phyloP scores from a whole-genome alignment of 2,797 vertebrate species.

The Labeo calbasu region DNA sequence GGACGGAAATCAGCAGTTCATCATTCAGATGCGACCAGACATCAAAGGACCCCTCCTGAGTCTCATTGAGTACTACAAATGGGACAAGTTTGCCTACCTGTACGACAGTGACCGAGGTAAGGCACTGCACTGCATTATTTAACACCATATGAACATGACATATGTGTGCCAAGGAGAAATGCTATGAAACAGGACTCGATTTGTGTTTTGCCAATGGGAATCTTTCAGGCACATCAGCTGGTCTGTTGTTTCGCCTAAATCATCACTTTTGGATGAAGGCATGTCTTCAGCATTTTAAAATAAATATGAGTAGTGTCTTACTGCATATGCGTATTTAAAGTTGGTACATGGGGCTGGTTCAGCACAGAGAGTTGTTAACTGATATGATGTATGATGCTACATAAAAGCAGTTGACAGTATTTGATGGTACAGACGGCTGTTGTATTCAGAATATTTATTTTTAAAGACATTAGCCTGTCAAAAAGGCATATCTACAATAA shows the following conservation, averaged over 20 bases:
- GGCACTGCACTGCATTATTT: constrained; percentile 51
- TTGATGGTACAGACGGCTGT: not conserved
- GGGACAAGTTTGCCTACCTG: constrained; percentile 98
- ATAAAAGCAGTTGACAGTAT: not conserved
- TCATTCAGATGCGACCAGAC: constrained; percentile 98
- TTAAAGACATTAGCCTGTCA: constrained; percentile 15
- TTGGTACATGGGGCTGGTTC: not conserved
- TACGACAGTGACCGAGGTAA: constrained; percentile 98
- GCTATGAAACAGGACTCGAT: not conserved
- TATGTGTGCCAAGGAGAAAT: not conserved
- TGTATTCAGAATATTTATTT: not conserved
- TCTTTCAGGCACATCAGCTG: constrained; percentile 1
- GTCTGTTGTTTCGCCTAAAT: constrained; percentile 8
- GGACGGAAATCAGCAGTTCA: constrained; percentile 95
- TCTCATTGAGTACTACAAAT: constrained; percentile 98
- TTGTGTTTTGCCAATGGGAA: not conserved
- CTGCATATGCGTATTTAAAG: not conserved
- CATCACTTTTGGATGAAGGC: not conserved
- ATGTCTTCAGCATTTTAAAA: not conserved
- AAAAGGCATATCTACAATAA: constrained; percentile 12
- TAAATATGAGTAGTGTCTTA: not conserved
- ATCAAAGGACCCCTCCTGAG: constrained; percentile 98
- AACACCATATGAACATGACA: not conserved
- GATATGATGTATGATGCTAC: not conserved
- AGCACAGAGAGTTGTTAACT: not conserved